Percentiles rank a stretch among this genome's conserved stretches.
Evolutionary conservation across 2,888 invertebrate genomes (phyloP).

Genomic region (Drosophila mercatorum): DNA sequence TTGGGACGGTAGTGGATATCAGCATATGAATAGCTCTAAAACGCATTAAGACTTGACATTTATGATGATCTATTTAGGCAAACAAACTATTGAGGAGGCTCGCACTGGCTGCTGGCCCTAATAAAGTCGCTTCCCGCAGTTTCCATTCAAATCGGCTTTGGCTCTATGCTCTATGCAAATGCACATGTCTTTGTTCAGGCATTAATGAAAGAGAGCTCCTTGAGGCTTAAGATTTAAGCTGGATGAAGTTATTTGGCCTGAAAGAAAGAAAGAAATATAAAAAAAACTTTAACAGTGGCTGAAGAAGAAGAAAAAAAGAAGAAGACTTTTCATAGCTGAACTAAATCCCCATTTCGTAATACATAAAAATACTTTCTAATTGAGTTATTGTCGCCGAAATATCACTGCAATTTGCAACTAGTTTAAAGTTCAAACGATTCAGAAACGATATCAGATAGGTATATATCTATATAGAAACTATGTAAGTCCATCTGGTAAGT

Average conservation of each 20-base stretch:
- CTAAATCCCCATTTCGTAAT: neutral
- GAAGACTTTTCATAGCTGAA: neutral
- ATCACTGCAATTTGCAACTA: neutral
- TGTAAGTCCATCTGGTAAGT: neutral
- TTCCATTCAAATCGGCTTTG: constrained; percentile 27
- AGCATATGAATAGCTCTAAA: constrained; percentile 62
- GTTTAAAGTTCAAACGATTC: neutral
- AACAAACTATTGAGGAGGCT: constrained; percentile 49
- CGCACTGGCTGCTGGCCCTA: constrained; percentile 37
- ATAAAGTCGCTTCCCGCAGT: constrained; percentile 61
- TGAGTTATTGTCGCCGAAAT: constrained; percentile 2
- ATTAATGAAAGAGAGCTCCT: constrained; percentile 2
- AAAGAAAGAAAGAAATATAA: neutral
- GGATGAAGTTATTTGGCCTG: constrained; percentile 40
- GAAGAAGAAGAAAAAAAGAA: neutral
- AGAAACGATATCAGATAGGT: neutral
- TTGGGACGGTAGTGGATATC: constrained; percentile 55
- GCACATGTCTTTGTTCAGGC: constrained; percentile 41
- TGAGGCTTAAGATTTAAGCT: constrained; percentile 20
- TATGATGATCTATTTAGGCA: constrained; percentile 76
- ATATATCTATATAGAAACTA: neutral
- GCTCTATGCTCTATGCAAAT: constrained; percentile 33
- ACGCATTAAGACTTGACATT: constrained; percentile 68
- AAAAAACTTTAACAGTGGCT: constrained; percentile 4
- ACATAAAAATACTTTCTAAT: constrained; percentile 18